phyloP scores from a whole-genome alignment of 1,140 invertebrate species.

The Tetramorium parvispinum region DNA sequence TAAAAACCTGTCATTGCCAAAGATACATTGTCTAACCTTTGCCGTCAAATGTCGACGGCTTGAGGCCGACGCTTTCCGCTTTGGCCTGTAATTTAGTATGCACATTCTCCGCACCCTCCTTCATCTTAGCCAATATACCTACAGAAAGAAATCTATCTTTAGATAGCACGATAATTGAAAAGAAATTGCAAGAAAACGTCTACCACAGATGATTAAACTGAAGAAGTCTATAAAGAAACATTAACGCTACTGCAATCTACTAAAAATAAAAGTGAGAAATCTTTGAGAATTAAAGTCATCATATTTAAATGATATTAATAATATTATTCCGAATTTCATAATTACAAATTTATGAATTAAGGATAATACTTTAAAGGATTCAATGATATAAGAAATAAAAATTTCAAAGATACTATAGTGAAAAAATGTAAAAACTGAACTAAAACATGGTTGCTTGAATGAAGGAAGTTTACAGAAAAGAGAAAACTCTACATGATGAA shows the following conservation, averaged over 20 bases:
- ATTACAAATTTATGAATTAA: background rate
- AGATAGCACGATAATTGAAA: constrained; percentile 38
- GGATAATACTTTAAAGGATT: background rate
- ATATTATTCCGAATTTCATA: background rate
- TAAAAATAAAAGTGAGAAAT: background rate
- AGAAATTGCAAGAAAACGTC: constrained; percentile 45
- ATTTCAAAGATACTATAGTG: background rate
- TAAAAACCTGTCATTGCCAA: constrained; percentile 52
- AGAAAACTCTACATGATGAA: background rate
- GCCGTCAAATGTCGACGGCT: constrained; percentile 86
- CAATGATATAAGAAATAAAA: background rate
- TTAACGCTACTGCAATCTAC: constrained; percentile 17
- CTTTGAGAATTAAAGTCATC: background rate
- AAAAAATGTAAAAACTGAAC: background rate
- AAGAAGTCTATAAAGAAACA: constrained; percentile 17
- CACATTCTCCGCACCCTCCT: constrained; percentile 97
- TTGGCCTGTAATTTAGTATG: constrained; percentile 97
- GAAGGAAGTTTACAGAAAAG: background rate
- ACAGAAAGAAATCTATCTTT: constrained; percentile 80
- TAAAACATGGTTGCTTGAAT: background rate
- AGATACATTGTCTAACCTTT: constrained; percentile 87
- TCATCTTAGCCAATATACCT: constrained; percentile 97
- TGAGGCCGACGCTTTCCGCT: constrained; percentile 90
- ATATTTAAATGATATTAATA: background rate
- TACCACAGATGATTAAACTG: constrained; percentile 32